Conservation (phyloP, 2,113 vertebrate species). For the Enhydra lutris region DNA sequence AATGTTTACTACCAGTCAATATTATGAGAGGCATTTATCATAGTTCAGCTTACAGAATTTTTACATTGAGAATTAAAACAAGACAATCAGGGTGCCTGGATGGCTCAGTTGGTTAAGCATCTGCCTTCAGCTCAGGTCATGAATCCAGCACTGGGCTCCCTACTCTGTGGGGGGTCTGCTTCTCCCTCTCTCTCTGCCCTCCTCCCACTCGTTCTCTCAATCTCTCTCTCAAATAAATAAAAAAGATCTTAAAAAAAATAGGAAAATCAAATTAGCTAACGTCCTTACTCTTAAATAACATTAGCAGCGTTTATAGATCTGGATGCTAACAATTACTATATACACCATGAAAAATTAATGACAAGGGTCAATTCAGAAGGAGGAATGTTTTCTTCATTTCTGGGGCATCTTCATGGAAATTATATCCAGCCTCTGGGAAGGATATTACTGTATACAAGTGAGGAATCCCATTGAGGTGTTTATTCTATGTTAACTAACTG, state of each 20-base stretch:
- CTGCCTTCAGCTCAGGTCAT: neutral
- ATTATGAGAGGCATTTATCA: neutral
- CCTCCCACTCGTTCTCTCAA: too few relatives aligned
- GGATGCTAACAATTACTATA: neutral
- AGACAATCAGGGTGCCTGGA: neutral
- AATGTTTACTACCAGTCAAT: neutral
- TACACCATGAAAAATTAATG: neutral
- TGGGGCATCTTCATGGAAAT: neutral
- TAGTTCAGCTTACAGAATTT: neutral
- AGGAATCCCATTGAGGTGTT: neutral
- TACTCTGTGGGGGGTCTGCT: too few relatives aligned
- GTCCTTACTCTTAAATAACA: neutral
- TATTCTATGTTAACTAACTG: neutral
- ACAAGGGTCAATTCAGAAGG: neutral
- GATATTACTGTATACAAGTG: neutral
- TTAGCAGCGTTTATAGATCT: neutral
- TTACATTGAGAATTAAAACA: neutral
- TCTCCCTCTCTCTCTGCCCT: too few relatives aligned
- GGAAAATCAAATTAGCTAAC: neutral
- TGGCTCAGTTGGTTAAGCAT: neutral
- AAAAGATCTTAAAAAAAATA: neutral
- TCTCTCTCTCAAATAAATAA: too few relatives aligned
- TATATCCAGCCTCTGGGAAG: neutral
- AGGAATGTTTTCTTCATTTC: neutral
- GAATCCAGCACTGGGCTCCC: neutral